phyloP scores from a whole-genome alignment of 2,797 vertebrate species.

The Morelia viridis region DNA sequence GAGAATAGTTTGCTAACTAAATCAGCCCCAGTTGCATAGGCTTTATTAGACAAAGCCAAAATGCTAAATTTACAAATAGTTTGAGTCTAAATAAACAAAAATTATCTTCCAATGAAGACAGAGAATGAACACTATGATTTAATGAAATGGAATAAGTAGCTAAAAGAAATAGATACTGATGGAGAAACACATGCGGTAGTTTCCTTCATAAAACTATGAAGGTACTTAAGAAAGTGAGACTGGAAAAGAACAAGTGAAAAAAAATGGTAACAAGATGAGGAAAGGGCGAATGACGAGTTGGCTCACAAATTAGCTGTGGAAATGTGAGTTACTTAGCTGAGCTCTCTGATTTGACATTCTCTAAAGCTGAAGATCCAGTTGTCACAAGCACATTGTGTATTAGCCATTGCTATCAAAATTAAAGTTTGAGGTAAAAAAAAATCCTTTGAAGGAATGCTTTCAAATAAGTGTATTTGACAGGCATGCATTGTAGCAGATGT shows the following conservation, averaged over 20 bases:
- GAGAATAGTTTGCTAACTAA: neutral
- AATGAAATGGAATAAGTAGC: neutral
- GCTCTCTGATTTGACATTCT: constrained; percentile 3
- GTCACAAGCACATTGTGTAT: constrained; percentile 47
- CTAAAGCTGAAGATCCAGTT: constrained; percentile 25
- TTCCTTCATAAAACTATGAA: neutral
- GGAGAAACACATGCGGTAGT: neutral
- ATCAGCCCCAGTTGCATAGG: neutral
- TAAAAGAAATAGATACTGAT: neutral
- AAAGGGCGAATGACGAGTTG: neutral
- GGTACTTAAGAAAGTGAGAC: too few relatives aligned
- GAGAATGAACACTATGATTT: neutral
- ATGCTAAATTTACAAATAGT: neutral
- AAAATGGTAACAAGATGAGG: neutral
- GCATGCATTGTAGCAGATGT: constrained; percentile 77
- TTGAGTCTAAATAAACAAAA: neutral
- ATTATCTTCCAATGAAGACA: neutral
- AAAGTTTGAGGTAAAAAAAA: constrained; percentile 61
- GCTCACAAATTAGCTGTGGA: neutral
- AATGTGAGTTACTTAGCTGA: neutral
- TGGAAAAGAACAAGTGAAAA: neutral
- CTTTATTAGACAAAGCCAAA: neutral
- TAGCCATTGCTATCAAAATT: constrained; percentile 50
- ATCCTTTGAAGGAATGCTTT: constrained; percentile 70
- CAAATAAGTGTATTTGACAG: constrained; percentile 70